Evolutionary conservation across 2,888 invertebrate species (phyloP), one percentile per base, ranked within the genome.

Genomic region (Pegoplata infirma): DNA sequence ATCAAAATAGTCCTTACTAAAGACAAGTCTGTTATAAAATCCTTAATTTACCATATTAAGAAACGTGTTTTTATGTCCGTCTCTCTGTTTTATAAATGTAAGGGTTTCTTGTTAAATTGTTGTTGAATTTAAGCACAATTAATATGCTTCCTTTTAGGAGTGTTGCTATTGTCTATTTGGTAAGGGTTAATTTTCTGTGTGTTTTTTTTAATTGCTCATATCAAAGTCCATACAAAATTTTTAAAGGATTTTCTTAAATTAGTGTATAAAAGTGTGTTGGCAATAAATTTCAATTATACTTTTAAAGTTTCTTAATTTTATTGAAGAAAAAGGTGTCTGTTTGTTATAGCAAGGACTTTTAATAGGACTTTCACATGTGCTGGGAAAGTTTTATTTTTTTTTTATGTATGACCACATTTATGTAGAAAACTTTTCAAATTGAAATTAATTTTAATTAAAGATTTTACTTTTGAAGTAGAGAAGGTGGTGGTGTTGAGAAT

Each of bases 401-500:
- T n/a, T n/a, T 53, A 69, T 73, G 47, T 78, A 53, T 69, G 53
- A 79, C 84, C 84, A 82, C 84, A 76, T 76, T 75, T 64, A 59
- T 76, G 76, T 49, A 23, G 66, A 63, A 74, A 80, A 74, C 49
- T 74, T 79, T n/a, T 44, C 32, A 66, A 69, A 67, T 67, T 69
- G 21, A 81, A 83, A 86, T 86, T 77, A 74, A 86, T 86, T 86
- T 85, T 84, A 84, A 85, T 85, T 85, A 82, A 81, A 17, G 61
- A 16, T 51, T 47, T 68, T 61, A 61, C 21, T 67, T 0, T n/a
- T n/a, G n/a, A 3, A n/a, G n/a, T n/a, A n/a, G n/a, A n/a, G n/a
- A n/a, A n/a, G n/a, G n/a, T n/a, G n/a, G n/a, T n/a, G n/a, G n/a
- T n/a, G n/a, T n/a, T n/a, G n/a, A n/a, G n/a, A n/a, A n/a, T n/a